Evolutionary conservation across 1,140 invertebrate species (phyloP).

Genomic region (Ectropis grisescens): DNA sequence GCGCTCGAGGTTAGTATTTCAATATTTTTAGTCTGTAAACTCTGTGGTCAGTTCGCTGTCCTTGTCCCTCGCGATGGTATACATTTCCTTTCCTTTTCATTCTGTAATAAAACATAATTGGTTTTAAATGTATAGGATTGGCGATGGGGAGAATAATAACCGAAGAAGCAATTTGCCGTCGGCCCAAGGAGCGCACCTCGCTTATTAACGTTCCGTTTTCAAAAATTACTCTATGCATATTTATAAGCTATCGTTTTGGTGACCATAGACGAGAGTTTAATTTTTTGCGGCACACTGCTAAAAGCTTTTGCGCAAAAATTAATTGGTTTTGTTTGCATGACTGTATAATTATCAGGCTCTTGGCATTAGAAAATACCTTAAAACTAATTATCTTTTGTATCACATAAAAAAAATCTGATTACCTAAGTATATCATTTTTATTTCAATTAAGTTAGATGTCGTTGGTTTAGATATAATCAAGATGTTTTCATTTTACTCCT

Average conservation of each 20-base stretch:
- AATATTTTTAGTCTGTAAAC: too few species aligned
- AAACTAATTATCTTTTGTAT: too few species aligned
- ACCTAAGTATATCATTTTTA: too few species aligned
- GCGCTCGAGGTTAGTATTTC: neutral
- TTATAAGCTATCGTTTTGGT: slow-evolving; percentile 28
- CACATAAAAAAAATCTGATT: too few species aligned
- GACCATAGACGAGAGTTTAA: slow-evolving; percentile 24
- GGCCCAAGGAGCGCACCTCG: slow-evolving; percentile 24
- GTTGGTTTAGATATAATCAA: too few species aligned
- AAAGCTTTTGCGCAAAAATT: too few species aligned
- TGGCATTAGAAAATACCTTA: too few species aligned
- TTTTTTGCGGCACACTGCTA: too few species aligned
- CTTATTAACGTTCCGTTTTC: slow-evolving; percentile 34
- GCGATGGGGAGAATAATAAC: slow-evolving; percentile 52
- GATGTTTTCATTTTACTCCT: too few species aligned
- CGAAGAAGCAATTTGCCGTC: slow-evolving; percentile 53
- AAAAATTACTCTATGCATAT: slow-evolving; percentile 57
- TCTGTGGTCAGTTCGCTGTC: slow-evolving; percentile 11
- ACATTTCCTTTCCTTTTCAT: slow-evolving; percentile 28
- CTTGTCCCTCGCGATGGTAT: slow-evolving; percentile 19
- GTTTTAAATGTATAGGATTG: slow-evolving; percentile 69
- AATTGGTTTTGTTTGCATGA: too few species aligned
- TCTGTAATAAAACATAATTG: slow-evolving; percentile 69
- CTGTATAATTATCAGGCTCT: too few species aligned
- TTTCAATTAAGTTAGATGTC: too few species aligned